These are phyloP conservation scores for Macrophya alboannulata DNA, from an alignment of 2,888 invertebrate genomes.

Conservation along the genomic window DNA sequence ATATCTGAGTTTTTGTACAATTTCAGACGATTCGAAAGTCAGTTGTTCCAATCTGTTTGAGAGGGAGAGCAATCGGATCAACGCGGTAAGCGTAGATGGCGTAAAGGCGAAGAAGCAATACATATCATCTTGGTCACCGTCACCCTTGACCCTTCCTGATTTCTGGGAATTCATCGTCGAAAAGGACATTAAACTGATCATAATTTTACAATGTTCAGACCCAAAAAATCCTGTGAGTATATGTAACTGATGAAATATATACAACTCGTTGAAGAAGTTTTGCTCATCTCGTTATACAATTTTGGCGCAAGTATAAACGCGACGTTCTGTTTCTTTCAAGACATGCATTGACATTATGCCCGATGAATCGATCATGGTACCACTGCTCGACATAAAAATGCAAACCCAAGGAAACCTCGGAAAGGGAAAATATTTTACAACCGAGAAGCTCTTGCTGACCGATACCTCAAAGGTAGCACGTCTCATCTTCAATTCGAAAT, in stretches of 20 bases:
- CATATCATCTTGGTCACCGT: not conserved
- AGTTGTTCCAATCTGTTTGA: not conserved
- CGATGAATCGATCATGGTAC: not conserved
- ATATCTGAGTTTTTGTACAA: not conserved
- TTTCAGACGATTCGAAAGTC: not conserved
- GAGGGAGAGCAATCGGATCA: not conserved
- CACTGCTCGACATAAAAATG: not conserved
- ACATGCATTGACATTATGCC: conserved; percentile 17
- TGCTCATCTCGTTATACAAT: conserved; percentile 60
- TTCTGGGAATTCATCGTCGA: not conserved
- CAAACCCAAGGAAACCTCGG: conserved; percentile 8
- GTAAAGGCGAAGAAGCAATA: not conserved
- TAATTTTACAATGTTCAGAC: conserved; percentile 66
- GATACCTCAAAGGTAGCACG: conserved; percentile 65
- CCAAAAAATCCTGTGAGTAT: conserved; percentile 59
- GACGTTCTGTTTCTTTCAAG: conserved; percentile 56
- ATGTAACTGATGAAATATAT: conserved; percentile 61
- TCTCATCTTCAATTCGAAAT: too few relatives aligned
- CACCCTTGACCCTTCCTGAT: not conserved
- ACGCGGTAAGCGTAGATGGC: not conserved
- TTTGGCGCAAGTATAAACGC: conserved; percentile 57
- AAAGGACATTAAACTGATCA: not conserved
- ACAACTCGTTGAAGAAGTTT: conserved; percentile 51
- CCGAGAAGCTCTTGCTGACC: conserved; percentile 64
- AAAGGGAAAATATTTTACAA: conserved; percentile 61